Conservation (phyloP, 2,888 invertebrate genomes). For the Philereme transversata region DNA sequence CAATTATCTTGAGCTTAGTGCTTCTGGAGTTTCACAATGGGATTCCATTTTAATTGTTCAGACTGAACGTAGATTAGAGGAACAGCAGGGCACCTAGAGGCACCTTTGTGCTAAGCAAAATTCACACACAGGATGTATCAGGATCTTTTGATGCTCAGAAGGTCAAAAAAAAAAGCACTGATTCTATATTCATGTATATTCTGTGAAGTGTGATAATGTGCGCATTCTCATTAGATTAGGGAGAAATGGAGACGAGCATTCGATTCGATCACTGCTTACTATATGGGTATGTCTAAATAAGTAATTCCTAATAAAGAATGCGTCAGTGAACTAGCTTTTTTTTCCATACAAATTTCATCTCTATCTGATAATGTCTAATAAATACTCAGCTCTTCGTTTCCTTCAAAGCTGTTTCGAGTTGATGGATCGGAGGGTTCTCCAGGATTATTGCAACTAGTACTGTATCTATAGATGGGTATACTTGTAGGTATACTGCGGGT, state of each 20-base stretch:
- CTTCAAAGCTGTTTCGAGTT: slow-evolving; percentile 42
- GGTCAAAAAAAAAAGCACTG: too few species aligned
- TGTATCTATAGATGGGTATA: slow-evolving; percentile 1
- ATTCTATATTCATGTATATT: too few species aligned
- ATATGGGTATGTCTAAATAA: too few species aligned
- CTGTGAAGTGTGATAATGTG: too few species aligned
- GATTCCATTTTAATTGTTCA: slow-evolving; percentile 60
- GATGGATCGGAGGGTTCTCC: slow-evolving; percentile 47
- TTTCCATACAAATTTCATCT: slow-evolving; percentile 6
- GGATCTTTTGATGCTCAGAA: too few species aligned
- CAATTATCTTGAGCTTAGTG: slow-evolving; percentile 76
- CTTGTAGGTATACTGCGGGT: slow-evolving; percentile 7
- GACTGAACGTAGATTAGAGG: slow-evolving; percentile 13
- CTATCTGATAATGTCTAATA: slow-evolving; percentile 1
- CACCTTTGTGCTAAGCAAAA: neutral
- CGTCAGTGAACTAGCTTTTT: neutral
- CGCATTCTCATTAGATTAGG: neutral
- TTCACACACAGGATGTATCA: too few species aligned
- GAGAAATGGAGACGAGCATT: neutral
- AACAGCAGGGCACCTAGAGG: neutral
- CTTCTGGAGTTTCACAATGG: slow-evolving; percentile 49
- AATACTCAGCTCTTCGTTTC: slow-evolving; percentile 18
- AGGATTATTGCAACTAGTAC: slow-evolving; percentile 32
- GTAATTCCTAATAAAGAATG: too few species aligned
- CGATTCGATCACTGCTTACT: too few species aligned